Evolutionary conservation across 2,888 invertebrate species (phyloP).

Genomic region (Tipula unca): DNA sequence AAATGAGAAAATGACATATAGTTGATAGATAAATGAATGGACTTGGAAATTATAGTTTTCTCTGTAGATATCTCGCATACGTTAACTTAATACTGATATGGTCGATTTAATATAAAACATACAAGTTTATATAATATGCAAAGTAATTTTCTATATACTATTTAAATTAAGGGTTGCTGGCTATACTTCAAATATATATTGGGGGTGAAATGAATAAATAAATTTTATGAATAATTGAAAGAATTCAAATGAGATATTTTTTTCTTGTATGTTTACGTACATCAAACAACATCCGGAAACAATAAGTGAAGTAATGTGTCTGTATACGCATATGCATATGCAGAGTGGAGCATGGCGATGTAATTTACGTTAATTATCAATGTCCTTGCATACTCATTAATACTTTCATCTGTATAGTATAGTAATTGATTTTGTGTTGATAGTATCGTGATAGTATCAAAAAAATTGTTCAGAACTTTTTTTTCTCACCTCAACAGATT

Average conservation of each 20-base stretch:
- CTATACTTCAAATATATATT: neutral
- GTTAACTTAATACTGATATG: neutral
- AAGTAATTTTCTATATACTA: neutral
- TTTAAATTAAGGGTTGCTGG: slow-evolving; percentile 1
- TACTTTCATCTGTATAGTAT: no score
- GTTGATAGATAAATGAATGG: slow-evolving; percentile 8
- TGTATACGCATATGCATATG: no score
- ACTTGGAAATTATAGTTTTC: neutral
- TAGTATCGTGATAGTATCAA: no score
- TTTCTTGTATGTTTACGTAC: neutral
- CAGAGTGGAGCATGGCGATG: no score
- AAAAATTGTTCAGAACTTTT: no score
- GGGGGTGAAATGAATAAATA: neutral
- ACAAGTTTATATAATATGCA: neutral
- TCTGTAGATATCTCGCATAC: neutral
- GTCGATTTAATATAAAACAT: neutral
- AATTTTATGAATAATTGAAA: slow-evolving; percentile 2
- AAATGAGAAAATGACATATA: neutral
- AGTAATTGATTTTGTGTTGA: no score
- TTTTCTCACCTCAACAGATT: no score
- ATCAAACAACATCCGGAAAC: neutral
- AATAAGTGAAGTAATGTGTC: neutral
- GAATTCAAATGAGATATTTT: neutral
- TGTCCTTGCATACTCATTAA: no score
- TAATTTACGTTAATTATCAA: no score